A percentile compares a stretch with the other conserved stretches of the same genome.
phyloP scores from a whole-genome alignment of 2,888 invertebrate genomes.

The Eupithecia tripunctaria region DNA sequence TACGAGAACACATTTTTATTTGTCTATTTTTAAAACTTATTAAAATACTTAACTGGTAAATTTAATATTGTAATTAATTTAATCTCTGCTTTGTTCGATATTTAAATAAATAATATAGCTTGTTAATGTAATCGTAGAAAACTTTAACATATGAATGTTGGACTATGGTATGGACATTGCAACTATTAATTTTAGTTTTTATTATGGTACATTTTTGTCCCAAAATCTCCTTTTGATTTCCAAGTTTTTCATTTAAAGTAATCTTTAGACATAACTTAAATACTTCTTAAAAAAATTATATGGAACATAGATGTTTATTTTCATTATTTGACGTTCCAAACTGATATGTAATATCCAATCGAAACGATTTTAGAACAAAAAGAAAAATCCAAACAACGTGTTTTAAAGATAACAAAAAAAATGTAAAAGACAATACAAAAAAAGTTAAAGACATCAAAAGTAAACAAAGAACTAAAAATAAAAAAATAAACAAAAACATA shows the following conservation, averaged over 20 bases:
- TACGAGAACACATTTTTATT: background rate
- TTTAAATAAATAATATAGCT: background rate
- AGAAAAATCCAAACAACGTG: background rate
- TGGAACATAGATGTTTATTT: no score
- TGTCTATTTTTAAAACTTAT: background rate
- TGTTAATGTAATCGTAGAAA: background rate
- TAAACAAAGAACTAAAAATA: no score
- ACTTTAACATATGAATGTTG: background rate
- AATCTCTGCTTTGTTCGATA: background rate
- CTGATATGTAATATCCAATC: conserved; percentile 2
- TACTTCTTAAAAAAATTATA: background rate
- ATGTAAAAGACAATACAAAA: no score
- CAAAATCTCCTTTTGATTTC: background rate
- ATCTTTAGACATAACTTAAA: background rate
- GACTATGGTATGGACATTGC: background rate
- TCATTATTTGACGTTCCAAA: background rate
- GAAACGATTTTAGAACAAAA: background rate
- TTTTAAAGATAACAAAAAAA: background rate
- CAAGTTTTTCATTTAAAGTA: background rate
- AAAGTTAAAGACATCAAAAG: background rate
- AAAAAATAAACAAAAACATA: background rate
- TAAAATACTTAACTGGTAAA: background rate
- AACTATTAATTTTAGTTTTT: background rate
- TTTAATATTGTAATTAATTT: background rate
- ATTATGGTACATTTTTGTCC: background rate